Base-by-base conservation (phyloP, 2,113 vertebrate genomes). In the Fulmarus glacialis region DNA sequence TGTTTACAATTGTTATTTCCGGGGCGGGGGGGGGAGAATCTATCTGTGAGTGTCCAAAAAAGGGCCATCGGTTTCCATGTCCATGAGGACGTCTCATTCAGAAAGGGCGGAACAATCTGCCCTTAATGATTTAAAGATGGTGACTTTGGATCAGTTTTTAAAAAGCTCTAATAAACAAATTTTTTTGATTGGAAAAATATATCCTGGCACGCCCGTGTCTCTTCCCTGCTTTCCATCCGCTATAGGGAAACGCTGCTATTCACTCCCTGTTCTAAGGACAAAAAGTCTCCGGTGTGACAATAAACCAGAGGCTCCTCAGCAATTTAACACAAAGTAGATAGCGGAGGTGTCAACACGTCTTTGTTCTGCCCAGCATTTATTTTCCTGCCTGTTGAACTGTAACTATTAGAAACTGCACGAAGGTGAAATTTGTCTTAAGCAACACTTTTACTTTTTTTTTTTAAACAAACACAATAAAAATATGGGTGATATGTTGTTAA, bases 291-390 rank as follows among this genome's bases (percentile, higher is more conserved):
- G 12, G 73, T 87, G 77, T 63, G 87, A 89, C 83, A 91, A 89
- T 89, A 95, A 95, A 96, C 45, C 66, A 82, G 81, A 72, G 83
- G 36, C n/a, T 91, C 66, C 66, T 85, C 73, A 77, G 71, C 48
- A 96, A 89, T 95, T 93, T 68, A 95, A 58, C 66, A 78, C 91
- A 27, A 80, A 96, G 80, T 82, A 82, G 95, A 91, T 62, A 95
- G 80, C 17, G 24, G 84, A 93, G 74, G 91, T 96, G 87, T 88
- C 91, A 91, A 89, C 87, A 80, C 4, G 58, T 83, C 94, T 97
- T 96, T 96, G 92, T 96, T 96, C 90, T 67, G 59, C 63, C 68
- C 87, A 64, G 71, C 94, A 43, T 94, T 97, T 94, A 93, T 97
- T 93, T 96, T 94, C 79, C 85, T 94, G 87, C 32, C 91, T 90